phyloP scores from a whole-genome alignment of 2,113 vertebrate species.

The Nothobranchius kuhntae region DNA sequence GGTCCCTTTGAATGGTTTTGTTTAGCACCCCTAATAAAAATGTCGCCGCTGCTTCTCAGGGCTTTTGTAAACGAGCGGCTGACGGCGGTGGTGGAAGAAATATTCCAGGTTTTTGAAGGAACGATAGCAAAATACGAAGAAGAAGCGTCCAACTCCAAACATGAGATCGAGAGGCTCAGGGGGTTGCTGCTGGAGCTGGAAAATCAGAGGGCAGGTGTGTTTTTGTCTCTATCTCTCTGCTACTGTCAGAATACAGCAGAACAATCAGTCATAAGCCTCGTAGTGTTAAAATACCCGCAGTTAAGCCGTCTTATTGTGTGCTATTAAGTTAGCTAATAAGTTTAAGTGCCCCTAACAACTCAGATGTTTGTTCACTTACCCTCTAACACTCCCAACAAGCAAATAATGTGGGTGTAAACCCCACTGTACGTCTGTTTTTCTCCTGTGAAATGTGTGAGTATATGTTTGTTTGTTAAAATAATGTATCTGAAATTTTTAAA shows the following conservation, averaged over 20 bases:
- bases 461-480: too few species aligned
- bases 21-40: constrained; percentile 6
- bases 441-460: too few species aligned
- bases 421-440: too few species aligned
- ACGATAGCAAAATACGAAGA: constrained; percentile 62
- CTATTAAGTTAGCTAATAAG: not conserved
- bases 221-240: not conserved
- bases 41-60: constrained; percentile 46
- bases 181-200: constrained; percentile 40
- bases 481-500: too few species aligned
- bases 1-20: not conserved
- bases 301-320: not conserved
- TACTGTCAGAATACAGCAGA: not conserved
- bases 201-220: constrained; percentile 44
- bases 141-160: constrained; percentile 46
- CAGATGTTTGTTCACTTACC: not conserved
- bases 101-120: constrained; percentile 56
- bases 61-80: constrained; percentile 56
- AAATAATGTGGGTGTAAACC: too few species aligned
- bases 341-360: not conserved
- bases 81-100: constrained; percentile 54
- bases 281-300: not conserved
- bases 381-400: too few species aligned
- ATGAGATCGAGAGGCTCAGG: constrained; percentile 57
- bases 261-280: not conserved